Evolutionary conservation across 2,113 vertebrate genomes (phyloP).

Genomic region (Bubo scandiacus): DNA sequence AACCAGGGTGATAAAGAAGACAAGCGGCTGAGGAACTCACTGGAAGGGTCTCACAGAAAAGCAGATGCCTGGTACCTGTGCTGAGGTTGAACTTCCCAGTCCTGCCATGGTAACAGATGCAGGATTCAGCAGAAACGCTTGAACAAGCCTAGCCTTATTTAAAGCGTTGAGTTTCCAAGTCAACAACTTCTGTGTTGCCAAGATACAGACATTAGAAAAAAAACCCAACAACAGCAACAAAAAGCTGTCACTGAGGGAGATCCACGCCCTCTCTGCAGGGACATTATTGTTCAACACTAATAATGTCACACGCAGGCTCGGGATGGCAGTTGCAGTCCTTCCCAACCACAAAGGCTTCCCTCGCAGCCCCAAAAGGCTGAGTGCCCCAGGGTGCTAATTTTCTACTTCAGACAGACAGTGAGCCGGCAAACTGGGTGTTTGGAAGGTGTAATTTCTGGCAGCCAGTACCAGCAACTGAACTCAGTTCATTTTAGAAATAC

Average conservation of each 20-base stretch:
- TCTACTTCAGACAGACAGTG: not conserved
- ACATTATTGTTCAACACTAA: not conserved
- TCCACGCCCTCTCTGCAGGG: not conserved
- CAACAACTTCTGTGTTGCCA: not conserved
- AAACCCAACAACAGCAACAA: not conserved
- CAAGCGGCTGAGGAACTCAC: not conserved
- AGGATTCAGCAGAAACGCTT: not conserved
- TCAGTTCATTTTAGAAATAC: not conserved
- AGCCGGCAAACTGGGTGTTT: not conserved
- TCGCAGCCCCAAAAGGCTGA: not conserved
- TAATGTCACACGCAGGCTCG: not conserved
- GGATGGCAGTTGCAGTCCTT: not conserved
- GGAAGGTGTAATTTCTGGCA: not conserved
- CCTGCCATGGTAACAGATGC: not conserved
- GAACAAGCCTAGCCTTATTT: not conserved
- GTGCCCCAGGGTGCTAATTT: constrained; percentile 4
- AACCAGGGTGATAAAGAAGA: not conserved
- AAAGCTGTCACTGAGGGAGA: not conserved
- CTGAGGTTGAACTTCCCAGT: not conserved
- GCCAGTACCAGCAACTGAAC: not conserved
- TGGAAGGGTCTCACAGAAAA: not conserved
- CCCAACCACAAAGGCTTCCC: not conserved
- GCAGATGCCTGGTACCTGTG: not conserved
- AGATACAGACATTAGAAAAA: not conserved
- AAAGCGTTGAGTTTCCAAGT: not conserved